These are phyloP conservation scores for Mionectes macconnelli DNA, from an alignment of 2,113 vertebrate species.

Conservation along the genomic window DNA sequence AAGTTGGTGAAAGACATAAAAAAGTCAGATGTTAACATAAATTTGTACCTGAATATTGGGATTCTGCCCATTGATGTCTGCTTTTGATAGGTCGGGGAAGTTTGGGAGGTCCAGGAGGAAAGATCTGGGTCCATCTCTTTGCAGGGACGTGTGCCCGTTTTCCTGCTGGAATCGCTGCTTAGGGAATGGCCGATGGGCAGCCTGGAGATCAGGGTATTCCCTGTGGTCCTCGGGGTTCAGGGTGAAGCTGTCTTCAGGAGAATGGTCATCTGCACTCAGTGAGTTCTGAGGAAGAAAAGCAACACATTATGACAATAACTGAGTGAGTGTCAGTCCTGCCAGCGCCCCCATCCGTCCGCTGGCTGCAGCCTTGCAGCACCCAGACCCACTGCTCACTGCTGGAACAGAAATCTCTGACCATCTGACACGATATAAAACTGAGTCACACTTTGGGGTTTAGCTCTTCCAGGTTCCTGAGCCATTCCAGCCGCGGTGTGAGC, in stretches of 20 bases:
- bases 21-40: not conserved
- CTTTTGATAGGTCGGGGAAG: constrained; percentile 95
- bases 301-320: not conserved
- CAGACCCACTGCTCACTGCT: fast-evolving
- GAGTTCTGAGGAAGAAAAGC: constrained; percentile 72
- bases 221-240: constrained; percentile 71
- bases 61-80: constrained; percentile 95
- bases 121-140: constrained; percentile 86
- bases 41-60: constrained; percentile 94
- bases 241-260: constrained; percentile 70
- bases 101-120: constrained; percentile 94
- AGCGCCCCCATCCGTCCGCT: fast-evolving
- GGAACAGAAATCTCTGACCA: not conserved
- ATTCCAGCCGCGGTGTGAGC: not conserved
- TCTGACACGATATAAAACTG: not conserved
- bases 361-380: not conserved
- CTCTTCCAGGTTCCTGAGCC: not conserved
- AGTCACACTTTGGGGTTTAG: not conserved
- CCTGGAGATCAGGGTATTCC: constrained; percentile 75
- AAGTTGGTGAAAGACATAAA: not conserved
- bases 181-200: constrained; percentile 74
- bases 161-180: constrained; percentile 79
- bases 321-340: not conserved
- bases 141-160: constrained; percentile 74
- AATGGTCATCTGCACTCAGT: constrained; percentile 73